Evolutionary conservation across 2,113 vertebrate genomes (phyloP).

Genomic region (Paradoxurus hermaphroditus): DNA sequence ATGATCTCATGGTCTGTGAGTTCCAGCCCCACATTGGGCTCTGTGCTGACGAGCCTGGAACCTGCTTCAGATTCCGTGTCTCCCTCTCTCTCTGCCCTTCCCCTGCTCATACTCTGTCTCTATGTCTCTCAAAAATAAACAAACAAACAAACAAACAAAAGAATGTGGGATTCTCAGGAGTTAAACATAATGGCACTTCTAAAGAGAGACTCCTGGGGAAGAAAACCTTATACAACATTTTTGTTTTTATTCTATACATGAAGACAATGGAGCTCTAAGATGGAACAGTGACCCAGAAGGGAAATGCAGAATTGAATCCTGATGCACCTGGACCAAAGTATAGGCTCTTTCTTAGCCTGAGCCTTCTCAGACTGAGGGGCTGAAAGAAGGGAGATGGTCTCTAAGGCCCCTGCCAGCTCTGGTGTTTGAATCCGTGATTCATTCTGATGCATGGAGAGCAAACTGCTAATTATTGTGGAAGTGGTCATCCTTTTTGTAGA

Average conservation of each 20-base stretch:
- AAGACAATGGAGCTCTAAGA: neutral
- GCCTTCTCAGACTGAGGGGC: neutral
- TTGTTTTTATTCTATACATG: neutral
- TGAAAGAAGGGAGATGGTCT: neutral
- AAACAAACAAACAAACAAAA: too few species aligned
- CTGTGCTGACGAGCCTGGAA: too few species aligned
- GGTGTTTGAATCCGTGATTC: neutral
- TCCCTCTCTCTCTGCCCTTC: too few species aligned
- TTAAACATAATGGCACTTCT: neutral
- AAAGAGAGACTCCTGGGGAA: neutral
- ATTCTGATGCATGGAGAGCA: neutral
- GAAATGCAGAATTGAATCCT: neutral
- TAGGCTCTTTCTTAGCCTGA: neutral
- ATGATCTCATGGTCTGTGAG: too few species aligned
- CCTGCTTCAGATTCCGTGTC: too few species aligned
- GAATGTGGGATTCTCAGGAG: neutral
- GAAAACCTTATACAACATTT: neutral
- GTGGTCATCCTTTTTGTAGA: neutral
- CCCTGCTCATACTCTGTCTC: too few species aligned
- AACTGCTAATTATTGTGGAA: neutral
- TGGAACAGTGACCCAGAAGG: neutral
- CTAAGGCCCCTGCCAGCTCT: neutral
- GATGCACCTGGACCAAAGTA: neutral
- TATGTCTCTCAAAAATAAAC: too few species aligned
- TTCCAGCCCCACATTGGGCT: too few species aligned